A percentile compares a stretch with the other conserved stretches of the same genome.
Conservation (phyloP, 2,888 invertebrate species). For the Dione vanillae region DNA sequence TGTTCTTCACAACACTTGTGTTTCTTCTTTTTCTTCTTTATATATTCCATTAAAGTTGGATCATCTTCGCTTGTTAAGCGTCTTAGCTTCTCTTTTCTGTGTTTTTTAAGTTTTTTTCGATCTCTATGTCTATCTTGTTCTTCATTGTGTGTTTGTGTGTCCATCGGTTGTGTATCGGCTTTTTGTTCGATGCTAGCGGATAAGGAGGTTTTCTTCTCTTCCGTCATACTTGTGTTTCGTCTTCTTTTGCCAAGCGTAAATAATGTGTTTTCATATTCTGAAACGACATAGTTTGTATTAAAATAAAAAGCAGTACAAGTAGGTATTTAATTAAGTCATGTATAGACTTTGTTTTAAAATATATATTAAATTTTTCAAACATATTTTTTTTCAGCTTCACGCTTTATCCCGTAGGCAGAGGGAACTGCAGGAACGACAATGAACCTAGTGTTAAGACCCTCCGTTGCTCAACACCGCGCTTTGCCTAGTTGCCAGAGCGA, state of each 20-base stretch:
- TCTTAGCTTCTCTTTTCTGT: constrained; percentile 86
- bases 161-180: constrained; percentile 50
- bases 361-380: no score
- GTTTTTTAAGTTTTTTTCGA: constrained; percentile 88
- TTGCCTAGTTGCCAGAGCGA: no score
- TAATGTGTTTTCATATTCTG: constrained; percentile 94
- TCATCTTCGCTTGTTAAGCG: constrained; percentile 74
- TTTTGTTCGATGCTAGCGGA: constrained; percentile 57
- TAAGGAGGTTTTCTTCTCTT: constrained; percentile 78
- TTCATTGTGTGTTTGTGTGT: constrained; percentile 55
- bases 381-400: no score
- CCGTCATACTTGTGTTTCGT: constrained; percentile 85
- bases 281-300: constrained; percentile 52
- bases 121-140: constrained; percentile 83
- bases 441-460: no score
- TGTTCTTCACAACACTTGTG: constrained; percentile 88
- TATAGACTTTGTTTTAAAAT: no score
- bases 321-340: no score
- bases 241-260: constrained; percentile 90
- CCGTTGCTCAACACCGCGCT: no score
- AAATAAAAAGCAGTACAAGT: no score
- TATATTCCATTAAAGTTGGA: constrained; percentile 69
- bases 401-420: no score
- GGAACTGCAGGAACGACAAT: no score
- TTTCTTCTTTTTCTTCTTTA: constrained; percentile 87